These are phyloP conservation scores for Cottus gobio DNA, from an alignment of 2,113 vertebrate species.

Conservation along the genomic window DNA sequence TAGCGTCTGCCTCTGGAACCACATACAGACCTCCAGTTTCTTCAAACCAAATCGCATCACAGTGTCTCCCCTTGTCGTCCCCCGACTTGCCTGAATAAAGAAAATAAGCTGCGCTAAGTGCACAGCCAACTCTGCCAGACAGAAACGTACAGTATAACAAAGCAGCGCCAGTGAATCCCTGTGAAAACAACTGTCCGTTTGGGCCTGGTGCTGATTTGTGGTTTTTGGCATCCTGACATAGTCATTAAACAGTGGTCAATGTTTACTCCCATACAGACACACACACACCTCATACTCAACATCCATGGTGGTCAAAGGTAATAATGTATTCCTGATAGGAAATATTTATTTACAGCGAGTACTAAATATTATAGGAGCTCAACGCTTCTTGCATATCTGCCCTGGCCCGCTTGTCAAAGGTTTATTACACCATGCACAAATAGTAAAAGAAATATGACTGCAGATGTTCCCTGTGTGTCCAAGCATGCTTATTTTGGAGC, in stretches of 20 bases:
- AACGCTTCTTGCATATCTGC: conserved; percentile 16
- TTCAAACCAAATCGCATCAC: conserved; percentile 4
- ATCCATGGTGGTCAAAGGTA: conserved; percentile 29
- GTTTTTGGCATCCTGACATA: conserved; percentile 40
- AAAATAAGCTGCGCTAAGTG: conserved; percentile 1
- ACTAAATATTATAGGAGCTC: conserved; percentile 30
- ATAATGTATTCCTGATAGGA: conserved; percentile 41
- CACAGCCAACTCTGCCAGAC: neutral
- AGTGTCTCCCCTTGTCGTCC: neutral
- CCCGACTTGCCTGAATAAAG: neutral
- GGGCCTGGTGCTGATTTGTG: conserved; percentile 51
- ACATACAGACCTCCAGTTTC: neutral
- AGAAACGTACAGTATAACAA: neutral
- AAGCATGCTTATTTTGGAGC: neutral
- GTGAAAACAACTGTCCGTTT: conserved; percentile 32
- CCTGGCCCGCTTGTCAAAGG: neutral
- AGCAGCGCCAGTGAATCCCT: conserved; percentile 1
- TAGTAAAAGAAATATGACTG: neutral
- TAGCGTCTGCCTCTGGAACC: conserved; percentile 15
- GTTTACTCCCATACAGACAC: conserved; percentile 31
- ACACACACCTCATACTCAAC: neutral
- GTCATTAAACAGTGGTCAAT: conserved; percentile 53
- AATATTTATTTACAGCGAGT: conserved; percentile 45
- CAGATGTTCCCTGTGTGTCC: neutral
- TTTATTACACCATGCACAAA: neutral